Conservation (phyloP, 1,140 invertebrate species). For the Littorina saxatilis region DNA sequence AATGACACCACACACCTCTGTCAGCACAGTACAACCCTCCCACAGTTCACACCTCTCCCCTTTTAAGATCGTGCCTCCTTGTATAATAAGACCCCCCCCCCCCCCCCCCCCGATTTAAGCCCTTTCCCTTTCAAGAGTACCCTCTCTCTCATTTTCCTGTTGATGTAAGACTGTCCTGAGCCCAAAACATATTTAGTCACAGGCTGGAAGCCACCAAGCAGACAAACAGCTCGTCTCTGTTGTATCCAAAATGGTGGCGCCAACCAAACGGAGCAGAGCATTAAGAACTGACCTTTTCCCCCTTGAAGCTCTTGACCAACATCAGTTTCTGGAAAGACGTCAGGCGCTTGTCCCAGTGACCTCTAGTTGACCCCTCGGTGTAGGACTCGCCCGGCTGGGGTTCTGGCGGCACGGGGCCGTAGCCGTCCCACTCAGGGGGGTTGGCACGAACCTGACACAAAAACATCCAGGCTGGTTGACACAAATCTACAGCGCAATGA, state of each 20-base stretch:
- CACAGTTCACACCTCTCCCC: too few relatives aligned
- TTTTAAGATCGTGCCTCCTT: too few relatives aligned
- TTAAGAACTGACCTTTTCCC: slow-evolving; percentile 65
- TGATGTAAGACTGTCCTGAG: too few relatives aligned
- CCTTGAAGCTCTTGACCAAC: slow-evolving; percentile 73
- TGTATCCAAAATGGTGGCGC: too few relatives aligned
- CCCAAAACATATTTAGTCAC: too few relatives aligned
- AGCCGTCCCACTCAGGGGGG: slow-evolving; percentile 60
- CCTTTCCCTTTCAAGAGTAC: too few relatives aligned
- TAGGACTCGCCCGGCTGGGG: slow-evolving; percentile 47
- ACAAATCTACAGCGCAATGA: not conserved
- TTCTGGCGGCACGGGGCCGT: slow-evolving; percentile 64
- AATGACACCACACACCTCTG: too few relatives aligned
- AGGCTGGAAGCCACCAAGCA: too few relatives aligned
- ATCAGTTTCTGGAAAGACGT: slow-evolving; percentile 75
- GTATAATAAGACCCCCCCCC: too few relatives aligned
- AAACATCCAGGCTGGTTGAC: not conserved
- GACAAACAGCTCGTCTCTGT: slow-evolving; percentile 1
- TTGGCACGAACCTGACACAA: slow-evolving; percentile 64
- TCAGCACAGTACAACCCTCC: too few relatives aligned
- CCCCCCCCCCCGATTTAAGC: too few relatives aligned
- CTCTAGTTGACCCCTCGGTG: slow-evolving; percentile 60
- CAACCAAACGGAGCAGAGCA: not conserved
- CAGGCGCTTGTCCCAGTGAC: slow-evolving; percentile 72
- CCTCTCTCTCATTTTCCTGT: too few relatives aligned